Evolutionary conservation across 2,113 vertebrate species (phyloP).

Genomic region (Acrocephalus kingi): DNA sequence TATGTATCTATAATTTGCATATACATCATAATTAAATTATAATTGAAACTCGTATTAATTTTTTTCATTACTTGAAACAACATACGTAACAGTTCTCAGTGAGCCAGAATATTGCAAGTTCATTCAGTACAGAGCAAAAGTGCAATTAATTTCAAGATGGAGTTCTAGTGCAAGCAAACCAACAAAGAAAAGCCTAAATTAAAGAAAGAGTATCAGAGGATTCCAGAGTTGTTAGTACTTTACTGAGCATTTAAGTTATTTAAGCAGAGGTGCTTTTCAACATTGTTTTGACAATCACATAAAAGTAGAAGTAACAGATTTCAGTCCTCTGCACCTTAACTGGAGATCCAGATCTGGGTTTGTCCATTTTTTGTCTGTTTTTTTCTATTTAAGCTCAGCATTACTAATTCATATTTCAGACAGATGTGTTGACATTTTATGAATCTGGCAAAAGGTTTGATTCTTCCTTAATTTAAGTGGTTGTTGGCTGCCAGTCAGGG

Average conservation of each 20-base stretch:
- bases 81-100: neutral
- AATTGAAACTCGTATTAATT: neutral
- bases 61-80: neutral
- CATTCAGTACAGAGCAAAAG: neutral
- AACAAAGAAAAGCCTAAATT: neutral
- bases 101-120: neutral
- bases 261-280: neutral
- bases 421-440: constrained; percentile 4
- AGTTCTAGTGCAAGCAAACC: neutral
- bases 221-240: neutral
- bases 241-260: neutral
- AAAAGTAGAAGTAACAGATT: neutral
- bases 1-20: neutral
- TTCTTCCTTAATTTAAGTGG: constrained; percentile 47
- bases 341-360: neutral
- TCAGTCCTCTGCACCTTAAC: neutral
- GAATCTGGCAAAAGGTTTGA: constrained; percentile 1
- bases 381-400: neutral
- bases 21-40: neutral
- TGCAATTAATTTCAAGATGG: neutral
- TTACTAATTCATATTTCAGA: neutral
- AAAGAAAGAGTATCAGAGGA: neutral
- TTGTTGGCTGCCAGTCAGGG: constrained; percentile 43
- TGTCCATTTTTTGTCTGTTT: neutral
- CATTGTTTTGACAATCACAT: neutral